Evolutionary conservation across 2,888 invertebrate species (phyloP).

Genomic region (Agelastica alni): DNA sequence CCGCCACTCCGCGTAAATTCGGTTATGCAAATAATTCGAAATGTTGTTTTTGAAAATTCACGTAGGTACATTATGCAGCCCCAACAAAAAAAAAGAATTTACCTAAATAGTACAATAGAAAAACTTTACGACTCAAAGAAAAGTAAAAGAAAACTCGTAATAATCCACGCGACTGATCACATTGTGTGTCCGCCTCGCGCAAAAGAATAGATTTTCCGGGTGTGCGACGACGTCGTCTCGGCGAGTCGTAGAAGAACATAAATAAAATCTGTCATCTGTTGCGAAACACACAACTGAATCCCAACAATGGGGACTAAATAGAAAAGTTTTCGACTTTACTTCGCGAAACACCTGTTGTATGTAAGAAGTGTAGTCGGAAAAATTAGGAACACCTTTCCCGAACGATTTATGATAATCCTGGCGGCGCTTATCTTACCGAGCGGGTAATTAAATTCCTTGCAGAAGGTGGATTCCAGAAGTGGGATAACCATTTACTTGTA

Average conservation of each 20-base stretch:
- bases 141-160: constrained; percentile 9
- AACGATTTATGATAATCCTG: constrained; percentile 21
- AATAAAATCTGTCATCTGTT: constrained; percentile 34
- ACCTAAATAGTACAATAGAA: not conserved
- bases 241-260: constrained; percentile 23
- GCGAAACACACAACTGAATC: constrained; percentile 29
- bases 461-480: constrained; percentile 5
- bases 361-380: constrained; percentile 21
- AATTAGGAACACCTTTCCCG: constrained; percentile 25
- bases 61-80: no score
- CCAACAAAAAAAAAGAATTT: no score
- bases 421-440: constrained; percentile 5
- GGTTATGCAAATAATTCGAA: no score
- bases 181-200: constrained; percentile 12
- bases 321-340: constrained; percentile 30
- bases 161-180: constrained; percentile 2
- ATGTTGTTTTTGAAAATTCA: no score
- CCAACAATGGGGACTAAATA: constrained; percentile 27
- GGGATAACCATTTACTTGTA: constrained; percentile 9
- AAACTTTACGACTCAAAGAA: not conserved
- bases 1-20: no score
- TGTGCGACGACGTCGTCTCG: constrained; percentile 12
- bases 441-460: constrained; percentile 12
- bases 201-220: constrained; percentile 23
- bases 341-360: constrained; percentile 37